Base-by-base conservation (phyloP, 1,140 invertebrate species). In the Scaptomyza hsui region DNA sequence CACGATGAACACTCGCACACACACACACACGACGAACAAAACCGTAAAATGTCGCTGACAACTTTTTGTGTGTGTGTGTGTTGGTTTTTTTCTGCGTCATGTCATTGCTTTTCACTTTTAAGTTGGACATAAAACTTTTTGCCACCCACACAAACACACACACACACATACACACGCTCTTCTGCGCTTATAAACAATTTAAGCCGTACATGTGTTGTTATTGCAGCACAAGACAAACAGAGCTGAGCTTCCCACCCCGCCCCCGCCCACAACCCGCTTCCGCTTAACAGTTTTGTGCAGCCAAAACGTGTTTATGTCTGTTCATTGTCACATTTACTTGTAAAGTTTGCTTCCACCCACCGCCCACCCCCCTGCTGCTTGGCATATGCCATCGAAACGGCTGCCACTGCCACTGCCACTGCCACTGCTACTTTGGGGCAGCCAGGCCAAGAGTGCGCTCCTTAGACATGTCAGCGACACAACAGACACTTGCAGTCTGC, bases 291-390 rank as follows among this genome's bases (percentile, higher is more conserved):
- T 67, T 72, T 71, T 75, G 72, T 67, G 67, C 72, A 78, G 75
- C 65, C 73, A 75, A 72, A 78, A 76, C 76, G 76, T 78, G 73
- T 76, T 78, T 78, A 78, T 76, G 76, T 75, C 76, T 78, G 76
- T 78, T 78, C 74, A 78, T 78, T 78, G 76, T 78, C 76, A 73
- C 76, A 78, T 78, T 78, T 78, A 68, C 73, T 76, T 72, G 72
- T 76, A 75, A 77, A 77, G 42, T 77, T 77, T 61, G 63, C 56
- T 72, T 72, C 35, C 41, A 29, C 16, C 26, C 10, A n/a, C 16
- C 13, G 35, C 35, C 32, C 26, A 12, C 18, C 13, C 9, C 10
- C 24, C 37, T 26, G 39, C 49, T 13, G 32, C 18, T 26, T 5
- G 12, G 55, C 51, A 55, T 29, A 41, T 62, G 74, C 26, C 26